phyloP scores from a whole-genome alignment of 2,113 vertebrate genomes.

The Heliornis fulica region DNA sequence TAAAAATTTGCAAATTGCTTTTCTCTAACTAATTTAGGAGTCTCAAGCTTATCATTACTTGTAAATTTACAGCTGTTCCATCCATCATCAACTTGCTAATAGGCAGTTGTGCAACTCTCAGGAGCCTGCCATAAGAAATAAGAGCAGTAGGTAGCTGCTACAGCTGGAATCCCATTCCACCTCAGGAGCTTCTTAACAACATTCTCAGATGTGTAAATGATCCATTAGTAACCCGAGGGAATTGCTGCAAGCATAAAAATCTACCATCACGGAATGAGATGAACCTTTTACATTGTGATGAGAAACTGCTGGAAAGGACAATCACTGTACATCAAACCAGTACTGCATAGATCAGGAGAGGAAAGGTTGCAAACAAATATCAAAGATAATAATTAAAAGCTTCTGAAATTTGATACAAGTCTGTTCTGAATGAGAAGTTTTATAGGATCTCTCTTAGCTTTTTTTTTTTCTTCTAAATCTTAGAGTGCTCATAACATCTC shows the following conservation, averaged over 20 bases:
- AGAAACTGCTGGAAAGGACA: constrained; percentile 4
- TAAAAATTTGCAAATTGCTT: constrained; percentile 51
- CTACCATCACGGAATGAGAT: constrained; percentile 60
- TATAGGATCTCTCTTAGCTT: neutral
- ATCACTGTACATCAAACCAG: neutral
- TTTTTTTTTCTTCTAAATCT: neutral
- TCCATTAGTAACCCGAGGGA: constrained; percentile 70
- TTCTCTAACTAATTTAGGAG: constrained; percentile 61
- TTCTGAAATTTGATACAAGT: neutral
- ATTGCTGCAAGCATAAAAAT: constrained; percentile 56
- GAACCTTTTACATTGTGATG: neutral
- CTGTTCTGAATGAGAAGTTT: neutral
- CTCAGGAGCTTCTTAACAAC: constrained; percentile 73
- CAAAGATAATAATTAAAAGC: neutral
- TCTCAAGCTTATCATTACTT: constrained; percentile 68
- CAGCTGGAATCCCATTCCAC: constrained; percentile 69
- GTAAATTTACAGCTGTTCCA: constrained; percentile 70
- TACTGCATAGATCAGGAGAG: neutral
- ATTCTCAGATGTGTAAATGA: constrained; percentile 78
- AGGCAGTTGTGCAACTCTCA: constrained; percentile 68
- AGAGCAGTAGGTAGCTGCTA: constrained; percentile 69
- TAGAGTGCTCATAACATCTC: neutral
- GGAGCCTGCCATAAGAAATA: constrained; percentile 65
- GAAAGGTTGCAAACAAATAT: neutral
- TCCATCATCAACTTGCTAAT: constrained; percentile 73